Evolutionary conservation across 2,797 vertebrate genomes (phyloP), one percentile per base, ranked within the genome.

Genomic region (Aplochiton taeniatus): DNA sequence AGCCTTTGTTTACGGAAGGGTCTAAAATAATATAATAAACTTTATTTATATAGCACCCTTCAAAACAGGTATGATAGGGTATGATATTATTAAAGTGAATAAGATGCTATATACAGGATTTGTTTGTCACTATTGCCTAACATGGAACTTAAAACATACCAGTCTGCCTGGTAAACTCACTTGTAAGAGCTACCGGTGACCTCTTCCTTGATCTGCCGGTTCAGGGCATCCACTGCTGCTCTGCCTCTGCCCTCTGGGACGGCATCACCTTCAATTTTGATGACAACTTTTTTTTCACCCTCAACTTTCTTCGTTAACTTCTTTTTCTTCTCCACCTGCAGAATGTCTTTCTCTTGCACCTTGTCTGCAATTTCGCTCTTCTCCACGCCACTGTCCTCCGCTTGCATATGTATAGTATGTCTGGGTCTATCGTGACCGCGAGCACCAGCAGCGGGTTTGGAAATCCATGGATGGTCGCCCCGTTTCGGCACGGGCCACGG

Each of bases 391-490:
- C 75, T 78, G 47, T 92, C 93, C 18, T 92, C 84, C 7, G 69
- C 53, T 0, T 62, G 69, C 13, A 31, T 56, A 63, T 89, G 61
- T 4, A 77, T 87, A 70, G 61, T n/a, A 44, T 79, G 78, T 66
- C 65, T 84, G 68, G 88, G 8, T 72, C 84, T 63, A 19, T 87
- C 80, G 13, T 73, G 56, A 0, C 71, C 63, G n/a, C 83, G 85
- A 2, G 84, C 84, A 0, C 90, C 83, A 4, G 86, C 80, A 13
- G 86, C 63, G 0, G 94, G 88, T 82, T 95, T 98, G 64, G 94
- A 94, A 85, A 99, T 98, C 96, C 97, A 99, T 9, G 96, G 97
- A 16, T 98, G 95, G 81, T 98, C 96, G 1, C 92, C 90, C 69
- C 90, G 88, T 73, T 95, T 96, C 1, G 95, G 93, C 65, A 98